Conservation (phyloP, 2,888 invertebrate species). For the Anoncus sp. region DNA sequence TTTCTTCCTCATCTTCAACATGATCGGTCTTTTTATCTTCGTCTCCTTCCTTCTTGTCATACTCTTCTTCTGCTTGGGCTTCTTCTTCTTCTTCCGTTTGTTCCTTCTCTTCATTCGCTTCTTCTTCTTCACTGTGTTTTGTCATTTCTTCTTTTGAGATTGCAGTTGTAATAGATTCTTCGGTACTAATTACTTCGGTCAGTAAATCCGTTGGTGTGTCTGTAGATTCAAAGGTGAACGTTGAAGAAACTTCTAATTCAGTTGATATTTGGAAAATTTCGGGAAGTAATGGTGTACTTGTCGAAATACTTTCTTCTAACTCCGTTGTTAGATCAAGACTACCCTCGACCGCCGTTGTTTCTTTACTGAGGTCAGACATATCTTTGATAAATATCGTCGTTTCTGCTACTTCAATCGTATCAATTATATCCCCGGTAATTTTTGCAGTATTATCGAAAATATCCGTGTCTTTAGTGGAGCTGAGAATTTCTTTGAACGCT, state of each 20-base stretch:
- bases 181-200: neutral
- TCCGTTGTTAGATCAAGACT: constrained; percentile 4
- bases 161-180: neutral
- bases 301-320: neutral
- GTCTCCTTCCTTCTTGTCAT: neutral
- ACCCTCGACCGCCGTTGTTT: neutral
- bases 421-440: neutral
- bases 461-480: constrained; percentile 8
- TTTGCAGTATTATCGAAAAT: neutral
- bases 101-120: too few species aligned
- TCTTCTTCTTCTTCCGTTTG: constrained; percentile 2
- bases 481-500: neutral
- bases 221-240: neutral
- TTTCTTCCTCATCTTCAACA: constrained; percentile 10
- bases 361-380: constrained; percentile 2
- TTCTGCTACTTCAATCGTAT: neutral
- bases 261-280: neutral
- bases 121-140: constrained; percentile 1
- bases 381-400: neutral
- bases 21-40: constrained; percentile 1
- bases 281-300: neutral
- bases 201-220: neutral
- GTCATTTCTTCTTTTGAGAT: neutral
- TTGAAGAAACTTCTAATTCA: neutral
- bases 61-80: constrained; percentile 1